phyloP scores from a whole-genome alignment of 2,797 vertebrate species.

The Siniperca scherzeri region DNA sequence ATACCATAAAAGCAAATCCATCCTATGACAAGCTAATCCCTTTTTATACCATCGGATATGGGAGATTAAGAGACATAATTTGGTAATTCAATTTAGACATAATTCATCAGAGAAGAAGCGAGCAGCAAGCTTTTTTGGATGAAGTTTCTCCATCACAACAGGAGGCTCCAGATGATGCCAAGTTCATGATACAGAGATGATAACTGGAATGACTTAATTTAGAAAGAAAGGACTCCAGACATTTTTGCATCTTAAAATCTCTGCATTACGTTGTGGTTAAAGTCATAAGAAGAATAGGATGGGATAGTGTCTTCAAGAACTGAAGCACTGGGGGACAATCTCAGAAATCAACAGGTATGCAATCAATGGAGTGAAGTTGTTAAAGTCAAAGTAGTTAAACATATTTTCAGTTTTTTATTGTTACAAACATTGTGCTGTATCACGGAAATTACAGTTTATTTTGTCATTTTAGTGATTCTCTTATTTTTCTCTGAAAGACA shows the following conservation, averaged over 20 bases:
- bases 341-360: not conserved
- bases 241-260: conserved; percentile 14
- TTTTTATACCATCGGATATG: conserved; percentile 73
- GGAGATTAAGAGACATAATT: conserved; percentile 76
- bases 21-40: conserved; percentile 73
- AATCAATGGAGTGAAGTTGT: not conserved
- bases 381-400: conserved; percentile 9
- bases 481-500: not conserved
- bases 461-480: too few relatives aligned
- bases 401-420: not conserved
- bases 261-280: conserved; percentile 4
- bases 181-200: conserved; percentile 67
- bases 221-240: conserved; percentile 46
- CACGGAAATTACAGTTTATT: not conserved
- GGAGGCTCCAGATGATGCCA: conserved; percentile 57
- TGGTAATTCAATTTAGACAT: conserved; percentile 76
- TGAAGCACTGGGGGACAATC: not conserved
- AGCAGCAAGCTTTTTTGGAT: conserved; percentile 50
- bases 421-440: not conserved
- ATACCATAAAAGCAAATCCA: conserved; percentile 74
- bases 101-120: conserved; percentile 66
- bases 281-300: not conserved
- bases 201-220: conserved; percentile 53
- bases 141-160: conserved; percentile 64
- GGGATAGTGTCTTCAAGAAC: not conserved